These are phyloP conservation scores for Eristalis arbustorum DNA, from an alignment of 2,888 invertebrate genomes.

Conservation along the genomic window DNA sequence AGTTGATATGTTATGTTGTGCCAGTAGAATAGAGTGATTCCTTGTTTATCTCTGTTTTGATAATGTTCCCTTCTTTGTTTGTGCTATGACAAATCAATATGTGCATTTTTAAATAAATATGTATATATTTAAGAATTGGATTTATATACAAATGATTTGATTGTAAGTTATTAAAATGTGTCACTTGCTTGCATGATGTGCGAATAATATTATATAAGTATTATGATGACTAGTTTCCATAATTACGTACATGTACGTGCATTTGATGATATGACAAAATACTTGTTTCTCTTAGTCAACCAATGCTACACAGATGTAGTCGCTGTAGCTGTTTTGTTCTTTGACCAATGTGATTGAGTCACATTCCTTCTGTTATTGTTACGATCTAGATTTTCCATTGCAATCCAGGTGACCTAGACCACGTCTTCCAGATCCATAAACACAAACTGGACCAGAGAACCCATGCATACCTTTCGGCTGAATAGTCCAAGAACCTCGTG, in stretches of 20 bases:
- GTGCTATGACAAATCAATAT: constrained; percentile 59
- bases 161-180: not conserved
- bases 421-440: too few relatives aligned
- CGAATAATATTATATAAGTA: not conserved
- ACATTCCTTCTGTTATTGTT: too few relatives aligned
- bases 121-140: constrained; percentile 9
- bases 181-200: constrained; percentile 28
- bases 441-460: too few relatives aligned
- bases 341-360: too few relatives aligned
- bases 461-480: too few relatives aligned
- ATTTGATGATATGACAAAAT: not conserved
- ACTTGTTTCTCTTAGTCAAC: too few relatives aligned
- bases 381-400: too few relatives aligned
- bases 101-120: constrained; percentile 60
- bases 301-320: too few relatives aligned
- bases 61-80: constrained; percentile 1
- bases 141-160: constrained; percentile 8
- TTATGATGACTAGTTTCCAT: too few relatives aligned
- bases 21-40: constrained; percentile 52
- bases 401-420: too few relatives aligned
- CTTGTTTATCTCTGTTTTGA: constrained; percentile 28
- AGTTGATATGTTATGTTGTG: constrained; percentile 52
- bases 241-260: not conserved
- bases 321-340: too few relatives aligned
- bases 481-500: too few relatives aligned